These are phyloP conservation scores for Pyrrhosoma nymphula DNA, from an alignment of 2,888 invertebrate genomes.

Conservation along the genomic window DNA sequence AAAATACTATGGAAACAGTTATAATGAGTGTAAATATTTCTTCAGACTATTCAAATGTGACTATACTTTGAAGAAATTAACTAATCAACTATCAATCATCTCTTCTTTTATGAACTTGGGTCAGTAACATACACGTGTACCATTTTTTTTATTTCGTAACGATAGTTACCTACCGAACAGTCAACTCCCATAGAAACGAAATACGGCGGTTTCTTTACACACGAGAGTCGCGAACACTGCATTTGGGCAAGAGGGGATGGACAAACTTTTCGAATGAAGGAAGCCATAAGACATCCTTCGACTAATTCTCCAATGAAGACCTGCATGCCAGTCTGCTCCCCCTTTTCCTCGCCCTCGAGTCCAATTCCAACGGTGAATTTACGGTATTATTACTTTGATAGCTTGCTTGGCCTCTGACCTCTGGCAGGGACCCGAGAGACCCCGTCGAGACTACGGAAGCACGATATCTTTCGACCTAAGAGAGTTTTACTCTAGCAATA, in stretches of 20 bases:
- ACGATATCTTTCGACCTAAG: background rate
- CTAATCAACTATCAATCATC: too few species aligned
- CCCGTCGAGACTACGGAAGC: background rate
- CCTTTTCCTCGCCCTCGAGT: background rate
- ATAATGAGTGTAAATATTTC: too few species aligned
- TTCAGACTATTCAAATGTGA: too few species aligned
- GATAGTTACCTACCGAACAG: too few species aligned
- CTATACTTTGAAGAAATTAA: too few species aligned
- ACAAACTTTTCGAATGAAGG: background rate
- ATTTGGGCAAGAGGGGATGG: background rate
- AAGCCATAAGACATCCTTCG: background rate
- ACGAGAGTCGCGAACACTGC: background rate
- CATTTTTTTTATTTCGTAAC: too few species aligned
- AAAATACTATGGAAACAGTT: too few species aligned
- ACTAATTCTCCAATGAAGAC: background rate
- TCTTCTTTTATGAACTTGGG: too few species aligned
- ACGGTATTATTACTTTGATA: slow-evolving; percentile 17
- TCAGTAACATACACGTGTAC: too few species aligned
- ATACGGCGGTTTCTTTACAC: too few species aligned
- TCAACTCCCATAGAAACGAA: too few species aligned
- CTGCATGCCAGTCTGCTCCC: background rate
- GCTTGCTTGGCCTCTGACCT: slow-evolving; percentile 18
- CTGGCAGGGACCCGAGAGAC: background rate
- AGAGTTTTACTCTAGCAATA: background rate
- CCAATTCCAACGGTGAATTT: background rate